Base-by-base conservation (phyloP, 2,888 invertebrate species). In the Agrotis segetum region DNA sequence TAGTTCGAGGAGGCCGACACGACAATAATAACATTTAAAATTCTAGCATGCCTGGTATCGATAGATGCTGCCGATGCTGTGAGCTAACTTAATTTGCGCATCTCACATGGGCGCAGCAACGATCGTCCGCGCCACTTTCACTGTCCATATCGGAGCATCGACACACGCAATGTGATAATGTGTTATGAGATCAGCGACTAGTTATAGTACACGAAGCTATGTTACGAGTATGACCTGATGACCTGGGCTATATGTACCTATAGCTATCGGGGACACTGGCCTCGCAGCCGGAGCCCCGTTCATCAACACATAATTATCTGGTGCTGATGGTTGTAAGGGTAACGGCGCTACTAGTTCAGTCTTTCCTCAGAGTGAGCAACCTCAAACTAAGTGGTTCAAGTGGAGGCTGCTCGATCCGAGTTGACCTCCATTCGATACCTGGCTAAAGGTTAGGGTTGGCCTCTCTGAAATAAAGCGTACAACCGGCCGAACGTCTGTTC, bases 51-150 rank as follows among this genome's bases (percentile, higher is more conserved):
- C 3, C 17, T n/a, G 19, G 5, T 19, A 47, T 9, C 24, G 9
- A 47, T 53, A n/a, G n/a, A 40, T 49, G 19, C 4, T 49, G 17
- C 40, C 40, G 40, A 40, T 1, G 40, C 40, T 11, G 40, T 40
- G 9, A 40, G 40, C 1, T 40, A 9, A 11, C 40, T 9, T 7
- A 34, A 34, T 49, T 44, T 3, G n/a, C 29, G 29, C 16, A 3
- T 63, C 11, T 71, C 19, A 13, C 44, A 52, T 46, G 17, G 11
- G 29, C 34, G 21, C 16, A 29, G 40, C 40, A 49, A 47, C 55
- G 16, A 17, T 17, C 34, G 19, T 11, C 34, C 60, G 55, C 76
- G 47, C n/a, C 74, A 74, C 74, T 67, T 75, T 74, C 55, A 68
- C 74, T 56, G 68, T 60, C 68, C 55, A 14, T 59, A 49, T 40